Conservation (phyloP, 2,113 vertebrate species). For the Lathamus discolor region DNA sequence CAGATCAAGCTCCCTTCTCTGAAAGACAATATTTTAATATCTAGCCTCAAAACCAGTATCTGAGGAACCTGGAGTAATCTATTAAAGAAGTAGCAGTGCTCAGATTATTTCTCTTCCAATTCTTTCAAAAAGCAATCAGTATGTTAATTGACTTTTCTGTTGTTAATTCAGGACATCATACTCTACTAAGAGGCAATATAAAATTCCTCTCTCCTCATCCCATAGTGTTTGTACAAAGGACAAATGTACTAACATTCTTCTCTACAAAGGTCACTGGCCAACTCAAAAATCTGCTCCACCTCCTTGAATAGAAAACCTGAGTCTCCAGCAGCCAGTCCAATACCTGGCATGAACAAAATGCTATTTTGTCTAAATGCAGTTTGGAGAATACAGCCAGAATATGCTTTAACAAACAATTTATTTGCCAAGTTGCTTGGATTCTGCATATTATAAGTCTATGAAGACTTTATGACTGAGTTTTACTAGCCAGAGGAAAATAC, state of each 20-base stretch:
- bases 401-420: conserved; percentile 38
- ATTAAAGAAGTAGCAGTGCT: not conserved
- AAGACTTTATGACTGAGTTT: conserved; percentile 42
- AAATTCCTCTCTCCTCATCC: not conserved
- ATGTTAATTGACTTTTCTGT: not conserved
- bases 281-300: not conserved
- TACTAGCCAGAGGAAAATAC: conserved; percentile 55
- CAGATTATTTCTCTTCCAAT: not conserved
- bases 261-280: not conserved
- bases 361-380: not conserved
- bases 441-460: not conserved
- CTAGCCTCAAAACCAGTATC: not conserved
- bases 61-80: not conserved
- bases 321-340: not conserved
- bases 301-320: conserved; percentile 18
- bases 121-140: not conserved
- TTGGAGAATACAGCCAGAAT: not conserved
- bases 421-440: conserved; percentile 38
- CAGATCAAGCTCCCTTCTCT: not conserved
- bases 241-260: not conserved
- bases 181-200: not conserved
- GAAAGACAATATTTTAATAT: not conserved
- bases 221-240: not conserved
- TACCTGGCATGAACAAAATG: conserved; percentile 8
- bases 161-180: not conserved